Evolutionary conservation across 1,140 invertebrate genomes (phyloP), one percentile per base, ranked within the genome.

Genomic region (Oncopodura yosiiana): DNA sequence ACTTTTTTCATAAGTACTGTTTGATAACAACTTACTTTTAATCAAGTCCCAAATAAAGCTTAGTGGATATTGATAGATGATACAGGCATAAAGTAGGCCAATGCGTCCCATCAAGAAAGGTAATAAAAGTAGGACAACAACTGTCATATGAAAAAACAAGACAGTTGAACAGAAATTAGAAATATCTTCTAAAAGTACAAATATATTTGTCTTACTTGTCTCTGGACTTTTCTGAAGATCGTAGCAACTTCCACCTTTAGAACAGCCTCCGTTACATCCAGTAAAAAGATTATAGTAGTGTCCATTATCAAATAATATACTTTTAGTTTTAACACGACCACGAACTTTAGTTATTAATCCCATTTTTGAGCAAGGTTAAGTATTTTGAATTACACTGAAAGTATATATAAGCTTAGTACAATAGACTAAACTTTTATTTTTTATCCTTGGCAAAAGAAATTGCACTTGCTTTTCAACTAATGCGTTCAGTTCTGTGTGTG

Each of bases 41-140:
- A 12, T 41, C 51, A 30, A 50, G 27, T 59, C 45, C 24, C 27
- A 55, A 5, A 59, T 49, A 24, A 21, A 49, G 39, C 55, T 44
- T 11, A 59, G 32, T n/a, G 57, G 57, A 27, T 59, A 59, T 29
- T 54, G 52, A 41, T 59, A 59, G 38, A 59, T 49, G 6, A 59
- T 29, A 18, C 57, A 59, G 5, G 57, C 57, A 24, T 53, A 54
- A 3, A 59, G 24, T 11, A 59, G n/a, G 24, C 57, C 57, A 50
- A 54, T 53, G 18, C 57, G 30, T 42, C 57, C 57, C 44, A 59
- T 37, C 34, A 59, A 19, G n/a, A 59, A 32, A 3, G 57, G 57
- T 37, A 59, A 48, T 21, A 59, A 39, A 3, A 59, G 44, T 16
- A 59, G 48, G 30, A 53, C 49, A 27, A 59, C 21, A 36, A 59